Conservation (phyloP, 2,113 vertebrate genomes). For the Pholis gunnellus region DNA sequence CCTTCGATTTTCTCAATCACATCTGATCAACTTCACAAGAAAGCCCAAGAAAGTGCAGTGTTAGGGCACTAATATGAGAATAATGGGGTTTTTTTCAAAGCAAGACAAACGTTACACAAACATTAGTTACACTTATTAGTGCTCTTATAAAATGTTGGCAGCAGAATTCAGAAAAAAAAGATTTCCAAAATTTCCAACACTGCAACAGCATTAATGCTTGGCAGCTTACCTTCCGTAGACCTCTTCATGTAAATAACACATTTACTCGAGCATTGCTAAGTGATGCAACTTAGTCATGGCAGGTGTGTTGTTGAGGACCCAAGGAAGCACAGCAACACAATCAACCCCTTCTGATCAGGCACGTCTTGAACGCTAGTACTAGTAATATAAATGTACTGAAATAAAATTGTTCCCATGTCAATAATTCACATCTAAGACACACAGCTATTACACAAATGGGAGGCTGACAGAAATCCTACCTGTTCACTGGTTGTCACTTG, state of each 20-base stretch:
- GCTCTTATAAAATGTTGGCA: not conserved
- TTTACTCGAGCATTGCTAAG: not conserved
- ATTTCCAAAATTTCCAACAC: too few species aligned
- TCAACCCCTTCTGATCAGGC: not conserved
- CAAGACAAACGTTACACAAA: too few species aligned
- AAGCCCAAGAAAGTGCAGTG: not conserved
- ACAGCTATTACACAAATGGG: not conserved
- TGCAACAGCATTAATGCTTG: too few species aligned
- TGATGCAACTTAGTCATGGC: not conserved
- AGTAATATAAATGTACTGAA: not conserved
- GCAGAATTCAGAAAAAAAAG: too few species aligned
- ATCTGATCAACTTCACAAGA: not conserved
- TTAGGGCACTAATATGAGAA: too few species aligned
- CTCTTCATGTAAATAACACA: too few species aligned
- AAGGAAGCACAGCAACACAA: not conserved
- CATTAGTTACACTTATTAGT: not conserved
- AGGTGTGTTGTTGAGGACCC: not conserved
- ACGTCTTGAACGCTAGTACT: not conserved
- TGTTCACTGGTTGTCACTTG: constrained; percentile 3
- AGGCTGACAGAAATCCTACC: constrained; percentile 32
- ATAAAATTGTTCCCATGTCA: too few species aligned
- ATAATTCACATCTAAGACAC: not conserved
- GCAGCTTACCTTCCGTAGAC: too few species aligned
- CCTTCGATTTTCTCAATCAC: not conserved
- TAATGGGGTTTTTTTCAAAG: too few species aligned